Base-by-base conservation (phyloP, 2,888 invertebrate species). In the Colletes collaris region DNA sequence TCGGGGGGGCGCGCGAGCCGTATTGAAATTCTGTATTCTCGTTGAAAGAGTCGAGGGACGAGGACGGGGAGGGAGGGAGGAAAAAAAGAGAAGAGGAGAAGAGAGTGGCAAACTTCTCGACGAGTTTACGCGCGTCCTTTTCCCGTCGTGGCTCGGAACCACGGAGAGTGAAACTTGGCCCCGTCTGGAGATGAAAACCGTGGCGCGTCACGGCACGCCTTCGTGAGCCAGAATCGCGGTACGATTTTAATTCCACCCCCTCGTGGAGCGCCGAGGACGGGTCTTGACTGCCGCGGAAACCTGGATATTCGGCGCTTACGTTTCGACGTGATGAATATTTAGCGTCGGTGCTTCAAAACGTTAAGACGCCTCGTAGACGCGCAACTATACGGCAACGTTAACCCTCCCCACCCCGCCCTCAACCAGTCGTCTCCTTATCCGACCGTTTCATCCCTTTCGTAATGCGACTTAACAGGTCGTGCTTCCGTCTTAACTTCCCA, bases 281-380 rank as follows among this genome's bases (percentile, higher is more conserved):
- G 63, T 72, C 76, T 46, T 6, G 79, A 79, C 76, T 83, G 69
- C 73, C 76, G 74, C 44, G 71, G 55, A 81, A 71, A 49, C 49
- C n/a, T 68, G 79, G 66, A 71, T 80, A 81, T 86, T 87, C 79
- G 73, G 68, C 82, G 83, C 86, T 85, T 85, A 82, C 82, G 85
- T 85, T 86, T 84, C 84, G 79, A 81, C 83, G 81, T 72, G 74
- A 85, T 86, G 86, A 86, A 86, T 86, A 86, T 86, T 86, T 86
- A 86, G 83, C 76, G 67, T 62, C 66, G 68, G 69, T 65, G 64
- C 69, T 83, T 76, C 62, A 68, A 76, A 82, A 85, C 64, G 77
- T 83, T 85, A 83, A 83, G 85, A 78, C 77, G 85, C 76, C 59
- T 77, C 63, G 76, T 66, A 85, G 84, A 83, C 83, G 76, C 11